Evolutionary conservation across 2,113 vertebrate genomes (phyloP).

Genomic region (Embiotoca jacksoni): DNA sequence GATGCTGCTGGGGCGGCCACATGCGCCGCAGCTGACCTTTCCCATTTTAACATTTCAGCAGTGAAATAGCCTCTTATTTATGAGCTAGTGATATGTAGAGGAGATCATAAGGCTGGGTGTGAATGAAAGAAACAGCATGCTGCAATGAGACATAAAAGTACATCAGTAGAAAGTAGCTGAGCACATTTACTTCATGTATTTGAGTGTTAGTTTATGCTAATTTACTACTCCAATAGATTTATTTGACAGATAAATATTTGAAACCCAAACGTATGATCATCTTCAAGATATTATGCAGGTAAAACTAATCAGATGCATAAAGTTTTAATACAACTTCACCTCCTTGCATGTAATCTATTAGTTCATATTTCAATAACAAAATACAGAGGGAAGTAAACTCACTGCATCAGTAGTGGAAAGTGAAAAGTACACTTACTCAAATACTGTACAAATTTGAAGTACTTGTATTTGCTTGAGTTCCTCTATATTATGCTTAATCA

Average conservation of each 20-base stretch:
- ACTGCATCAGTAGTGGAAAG: neutral
- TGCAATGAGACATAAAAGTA: too few relatives aligned
- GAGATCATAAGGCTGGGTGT: conserved; percentile 2
- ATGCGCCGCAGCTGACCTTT: conserved; percentile 39
- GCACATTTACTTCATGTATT: neutral
- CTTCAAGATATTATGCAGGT: neutral
- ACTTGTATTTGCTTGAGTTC: neutral
- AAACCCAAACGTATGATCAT: neutral
- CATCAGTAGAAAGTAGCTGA: neutral
- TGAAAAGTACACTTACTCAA: neutral
- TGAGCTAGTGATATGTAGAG: conserved; percentile 41
- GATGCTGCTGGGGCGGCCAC: conserved; percentile 44
- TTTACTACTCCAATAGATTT: too few relatives aligned
- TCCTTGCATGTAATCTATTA: too few relatives aligned
- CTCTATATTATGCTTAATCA: neutral
- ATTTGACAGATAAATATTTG: neutral
- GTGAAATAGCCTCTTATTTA: conserved; percentile 53
- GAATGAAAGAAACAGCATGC: conserved; percentile 1
- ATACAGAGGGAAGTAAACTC: too few relatives aligned
- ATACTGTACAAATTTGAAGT: neutral
- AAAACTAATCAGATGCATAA: too few relatives aligned
- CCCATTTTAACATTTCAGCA: conserved; percentile 49
- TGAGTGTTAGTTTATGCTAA: too few relatives aligned
- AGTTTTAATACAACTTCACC: too few relatives aligned
- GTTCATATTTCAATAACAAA: too few relatives aligned